phyloP scores from a whole-genome alignment of 2,113 vertebrate genomes.

The Litocranius walleri region DNA sequence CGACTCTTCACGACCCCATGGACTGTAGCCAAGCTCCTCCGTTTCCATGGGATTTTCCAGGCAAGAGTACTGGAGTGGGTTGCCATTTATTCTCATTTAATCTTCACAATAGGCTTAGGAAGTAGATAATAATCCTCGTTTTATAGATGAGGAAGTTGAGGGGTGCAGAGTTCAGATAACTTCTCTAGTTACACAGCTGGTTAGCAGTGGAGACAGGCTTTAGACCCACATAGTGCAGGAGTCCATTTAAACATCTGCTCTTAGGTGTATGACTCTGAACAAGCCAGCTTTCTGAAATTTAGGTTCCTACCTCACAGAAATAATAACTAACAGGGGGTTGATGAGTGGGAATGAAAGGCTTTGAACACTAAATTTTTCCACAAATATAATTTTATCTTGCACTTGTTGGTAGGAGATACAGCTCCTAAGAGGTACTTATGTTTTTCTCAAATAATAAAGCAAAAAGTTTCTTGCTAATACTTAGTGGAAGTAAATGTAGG shows the following conservation, averaged over 20 bases:
- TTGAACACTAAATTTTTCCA: not conserved
- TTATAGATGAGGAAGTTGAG: not conserved
- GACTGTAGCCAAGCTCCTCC: no score
- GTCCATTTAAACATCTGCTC: not conserved
- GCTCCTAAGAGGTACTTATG: not conserved
- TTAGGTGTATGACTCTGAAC: not conserved
- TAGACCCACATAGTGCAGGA: not conserved
- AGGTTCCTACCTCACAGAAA: not conserved
- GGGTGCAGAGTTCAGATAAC: not conserved
- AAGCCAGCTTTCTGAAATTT: not conserved
- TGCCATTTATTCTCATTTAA: not conserved
- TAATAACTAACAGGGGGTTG: not conserved
- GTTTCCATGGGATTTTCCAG: no score
- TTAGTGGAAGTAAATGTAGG: not conserved
- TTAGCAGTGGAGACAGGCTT: not conserved
- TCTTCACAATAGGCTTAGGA: not conserved
- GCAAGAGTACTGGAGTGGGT: no score
- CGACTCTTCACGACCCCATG: accelerated
- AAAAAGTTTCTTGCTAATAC: not conserved
- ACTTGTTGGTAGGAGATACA: not conserved
- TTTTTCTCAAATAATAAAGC: not conserved
- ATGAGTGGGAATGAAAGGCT: not conserved
- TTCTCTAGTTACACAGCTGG: not conserved
- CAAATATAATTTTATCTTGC: not conserved
- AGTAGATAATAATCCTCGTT: not conserved